Evolutionary conservation across 2,797 vertebrate genomes (phyloP), one percentile per base, ranked within the genome.

Genomic region (Tapirus indicus): DNA sequence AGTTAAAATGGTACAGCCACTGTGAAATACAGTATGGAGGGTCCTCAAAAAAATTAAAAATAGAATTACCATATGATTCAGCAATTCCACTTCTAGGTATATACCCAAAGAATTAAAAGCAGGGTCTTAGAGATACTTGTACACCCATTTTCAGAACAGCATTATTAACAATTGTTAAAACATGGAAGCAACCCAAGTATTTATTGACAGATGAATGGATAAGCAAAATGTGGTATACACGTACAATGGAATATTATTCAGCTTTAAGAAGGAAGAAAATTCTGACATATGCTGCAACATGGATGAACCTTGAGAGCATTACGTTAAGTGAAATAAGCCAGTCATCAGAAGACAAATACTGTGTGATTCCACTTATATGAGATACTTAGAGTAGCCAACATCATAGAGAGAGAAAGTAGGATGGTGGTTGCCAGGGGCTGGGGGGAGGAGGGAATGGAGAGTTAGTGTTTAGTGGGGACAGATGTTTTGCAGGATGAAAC

Each of bases 181-280:
- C 77, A 54, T 75, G 64, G 58, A 90, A 90, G 44, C 71, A 89
- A 92, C 17, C 17, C n/a, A 88, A 68, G n/a, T 49, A 20, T 58
- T 66, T 52, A 88, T 54, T 32, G 10, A 82, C 44, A 86, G 41
- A 80, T 35, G 9, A 80, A 83, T n/a, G 14, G 35, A 89, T 92
- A 92, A 80, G 14, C 25, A 77, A 94, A 92, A 69, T 75, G n/a
- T 62, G n/a, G 32, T 66, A 5, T 16, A 71, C 29, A 91, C 2
- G 68, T 44, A n/a, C 13, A 77, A 66, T 35, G 32, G 20, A 64
- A 84, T 78, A n/a, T 29, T 72, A 92, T 16, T 89, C 78, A 79
- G 56, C 23, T n/a, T 95, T 88, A 20, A 79, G 64, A 88, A 88
- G n/a, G 62, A 88, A 94, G 80, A 54, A 60, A 75, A 72, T 68